Base-by-base conservation (phyloP, 2,888 invertebrate species). In the Chymomyza fuscimana region DNA sequence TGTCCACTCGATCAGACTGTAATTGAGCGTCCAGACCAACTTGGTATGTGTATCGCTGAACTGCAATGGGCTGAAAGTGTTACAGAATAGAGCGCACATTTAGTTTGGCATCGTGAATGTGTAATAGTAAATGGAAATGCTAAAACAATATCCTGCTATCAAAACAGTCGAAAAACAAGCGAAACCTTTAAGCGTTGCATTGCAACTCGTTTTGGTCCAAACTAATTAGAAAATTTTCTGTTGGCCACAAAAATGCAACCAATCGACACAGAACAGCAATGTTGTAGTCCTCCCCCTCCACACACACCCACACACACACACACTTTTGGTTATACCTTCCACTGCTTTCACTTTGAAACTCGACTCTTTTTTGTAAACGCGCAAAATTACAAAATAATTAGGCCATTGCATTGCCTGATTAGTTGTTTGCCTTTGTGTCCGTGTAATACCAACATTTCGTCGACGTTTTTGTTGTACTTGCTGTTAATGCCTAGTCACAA, bases 1-100 rank as follows among this genome's bases (percentile, higher is more conserved):
- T 50, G 95, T 92, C 88, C 95, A 94, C 91, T 96, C 96, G 82
- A 96, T 93, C 72, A 96, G 92, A 91, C 95, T 96, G 91, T 96
- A 96, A 63, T 95, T 94, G 63, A 96, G 91, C 36, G 95, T 94
- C 96, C 96, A 96, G 87, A 96, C 93, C 63, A 95, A 92, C 77
- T 95, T 92, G 67, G 94, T 93, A 88, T 96, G 95, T 77, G 94
- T 94, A 87, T 94, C 94, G 80, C 91, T 92, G 75, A 89, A 91
- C 51, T 88, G 81, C 72, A 90, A 78, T 5, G 90, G 82, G 70
- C 91, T 91, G 81, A 1, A 80, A 82, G 22, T 46, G 40, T 46
- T 46, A 46, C 12, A 46, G 40, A 12, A 46, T 46, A 12, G 40
- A 46, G 10, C 9, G 9, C 12, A 46, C 40, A 46, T 46, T 46